Conservation (phyloP, 1,140 invertebrate genomes). For the Antheraea pernyi region DNA sequence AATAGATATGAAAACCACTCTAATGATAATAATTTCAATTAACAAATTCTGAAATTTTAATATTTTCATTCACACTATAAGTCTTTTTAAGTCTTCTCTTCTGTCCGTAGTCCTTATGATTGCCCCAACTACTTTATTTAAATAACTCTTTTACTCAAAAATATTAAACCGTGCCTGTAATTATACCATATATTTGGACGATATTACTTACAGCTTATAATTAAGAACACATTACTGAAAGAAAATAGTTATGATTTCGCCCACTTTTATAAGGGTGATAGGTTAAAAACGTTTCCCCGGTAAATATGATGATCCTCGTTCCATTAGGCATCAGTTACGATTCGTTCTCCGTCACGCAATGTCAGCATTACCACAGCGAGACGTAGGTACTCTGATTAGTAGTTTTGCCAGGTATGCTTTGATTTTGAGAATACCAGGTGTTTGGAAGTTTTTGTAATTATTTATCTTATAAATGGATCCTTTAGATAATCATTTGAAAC, state of each 20-base stretch:
- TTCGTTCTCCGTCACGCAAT: constrained; percentile 67
- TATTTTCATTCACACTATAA: no score
- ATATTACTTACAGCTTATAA: constrained; percentile 28
- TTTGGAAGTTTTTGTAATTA: not conserved
- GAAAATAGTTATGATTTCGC: constrained; percentile 46
- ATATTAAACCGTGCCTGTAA: not conserved
- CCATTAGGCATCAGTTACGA: constrained; percentile 70
- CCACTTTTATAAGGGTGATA: constrained; percentile 50
- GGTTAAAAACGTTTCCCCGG: constrained; percentile 51
- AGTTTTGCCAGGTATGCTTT: not conserved
- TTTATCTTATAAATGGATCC: not conserved
- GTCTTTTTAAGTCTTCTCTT: no score
- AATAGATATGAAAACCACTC: no score
- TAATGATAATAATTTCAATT: no score
- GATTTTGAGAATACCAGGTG: not conserved
- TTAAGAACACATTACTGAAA: constrained; percentile 52
- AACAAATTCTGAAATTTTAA: no score
- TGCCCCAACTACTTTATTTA: not conserved
- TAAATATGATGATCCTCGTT: constrained; percentile 65
- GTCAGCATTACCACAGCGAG: constrained; percentile 53
- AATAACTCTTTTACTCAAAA: not conserved
- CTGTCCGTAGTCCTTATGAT: no score
- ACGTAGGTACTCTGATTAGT: not conserved
- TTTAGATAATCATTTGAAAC: not conserved
- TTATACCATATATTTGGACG: not conserved